phyloP scores from a whole-genome alignment of 1,140 invertebrate genomes.

The Harlomillsia oculata region DNA sequence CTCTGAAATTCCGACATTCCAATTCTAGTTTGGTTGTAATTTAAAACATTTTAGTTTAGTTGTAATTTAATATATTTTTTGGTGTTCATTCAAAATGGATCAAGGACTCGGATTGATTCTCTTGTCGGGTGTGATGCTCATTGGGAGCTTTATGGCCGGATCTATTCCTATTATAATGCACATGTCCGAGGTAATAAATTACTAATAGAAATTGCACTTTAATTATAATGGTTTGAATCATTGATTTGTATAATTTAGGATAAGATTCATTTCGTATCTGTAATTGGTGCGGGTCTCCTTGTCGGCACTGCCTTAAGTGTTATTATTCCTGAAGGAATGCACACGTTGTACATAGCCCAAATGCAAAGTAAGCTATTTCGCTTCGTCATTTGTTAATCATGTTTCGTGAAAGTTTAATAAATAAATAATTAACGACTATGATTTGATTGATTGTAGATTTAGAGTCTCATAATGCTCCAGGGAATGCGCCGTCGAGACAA shows the following conservation, averaged over 20 bases:
- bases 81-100: conserved; percentile 68
- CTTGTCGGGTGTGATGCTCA: conserved; percentile 79
- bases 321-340: conserved; percentile 96
- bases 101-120: conserved; percentile 68
- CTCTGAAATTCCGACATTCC: no score
- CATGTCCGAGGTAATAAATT: conserved; percentile 76
- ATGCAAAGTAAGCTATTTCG: conserved; percentile 20
- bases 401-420: no score
- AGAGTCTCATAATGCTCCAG: no score
- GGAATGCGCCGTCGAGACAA: background rate
- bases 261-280: conserved; percentile 84
- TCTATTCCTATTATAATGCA: conserved; percentile 83
- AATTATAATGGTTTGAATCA: no score
- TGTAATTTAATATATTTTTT: no score
- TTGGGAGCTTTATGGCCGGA: conserved; percentile 83
- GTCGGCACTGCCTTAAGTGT: conserved; percentile 95
- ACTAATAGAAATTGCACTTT: background rate
- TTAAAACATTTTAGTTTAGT: no score
- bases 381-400: no score
- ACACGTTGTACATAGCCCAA: conserved; percentile 56
- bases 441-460: no score
- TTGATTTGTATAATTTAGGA: conserved; percentile 68
- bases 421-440: no score
- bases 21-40: no score
- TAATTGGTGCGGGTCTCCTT: conserved; percentile 92